Evolutionary conservation across 2,797 vertebrate genomes (phyloP).

Genomic region (Acrossocheilus wenchowensis): DNA sequence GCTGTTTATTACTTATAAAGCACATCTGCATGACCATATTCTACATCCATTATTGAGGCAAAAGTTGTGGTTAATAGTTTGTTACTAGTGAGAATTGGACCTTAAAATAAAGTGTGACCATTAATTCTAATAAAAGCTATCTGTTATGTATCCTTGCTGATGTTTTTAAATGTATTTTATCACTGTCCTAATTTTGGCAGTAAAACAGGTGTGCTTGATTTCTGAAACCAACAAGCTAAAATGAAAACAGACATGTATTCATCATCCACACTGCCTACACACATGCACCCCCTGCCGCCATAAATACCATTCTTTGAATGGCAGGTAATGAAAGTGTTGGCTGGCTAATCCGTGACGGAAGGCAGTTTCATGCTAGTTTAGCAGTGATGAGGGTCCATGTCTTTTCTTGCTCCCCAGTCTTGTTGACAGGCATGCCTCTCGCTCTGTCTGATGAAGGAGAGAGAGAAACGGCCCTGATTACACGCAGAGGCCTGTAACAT

Average conservation of each 20-base stretch:
- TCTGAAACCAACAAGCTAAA: background rate
- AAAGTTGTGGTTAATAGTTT: too few relatives aligned
- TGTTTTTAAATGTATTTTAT: background rate
- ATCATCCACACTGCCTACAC: conserved; percentile 37
- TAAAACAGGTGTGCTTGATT: conserved; percentile 27
- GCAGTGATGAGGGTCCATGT: conserved; percentile 60
- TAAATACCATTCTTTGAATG: conserved; percentile 78
- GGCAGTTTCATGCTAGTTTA: conserved; percentile 74
- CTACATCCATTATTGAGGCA: too few relatives aligned
- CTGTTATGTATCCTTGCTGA: background rate
- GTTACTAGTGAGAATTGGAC: too few relatives aligned
- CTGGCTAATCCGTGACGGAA: conserved; percentile 72
- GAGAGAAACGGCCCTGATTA: conserved; percentile 56
- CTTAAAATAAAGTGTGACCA: background rate
- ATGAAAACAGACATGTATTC: background rate
- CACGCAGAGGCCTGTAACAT: conserved; percentile 58
- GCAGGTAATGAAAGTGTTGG: conserved; percentile 73
- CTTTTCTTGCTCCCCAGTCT: conserved; percentile 52
- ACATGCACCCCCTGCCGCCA: conserved; percentile 65
- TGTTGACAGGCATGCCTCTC: conserved; percentile 43
- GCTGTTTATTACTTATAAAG: too few relatives aligned
- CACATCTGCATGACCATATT: too few relatives aligned
- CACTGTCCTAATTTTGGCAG: background rate
- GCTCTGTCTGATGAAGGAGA: conserved; percentile 38
- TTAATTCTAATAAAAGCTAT: background rate